Evolutionary conservation across 2,888 invertebrate species (phyloP), one percentile per base, ranked within the genome.

Genomic region (Thymelicus lineola): DNA sequence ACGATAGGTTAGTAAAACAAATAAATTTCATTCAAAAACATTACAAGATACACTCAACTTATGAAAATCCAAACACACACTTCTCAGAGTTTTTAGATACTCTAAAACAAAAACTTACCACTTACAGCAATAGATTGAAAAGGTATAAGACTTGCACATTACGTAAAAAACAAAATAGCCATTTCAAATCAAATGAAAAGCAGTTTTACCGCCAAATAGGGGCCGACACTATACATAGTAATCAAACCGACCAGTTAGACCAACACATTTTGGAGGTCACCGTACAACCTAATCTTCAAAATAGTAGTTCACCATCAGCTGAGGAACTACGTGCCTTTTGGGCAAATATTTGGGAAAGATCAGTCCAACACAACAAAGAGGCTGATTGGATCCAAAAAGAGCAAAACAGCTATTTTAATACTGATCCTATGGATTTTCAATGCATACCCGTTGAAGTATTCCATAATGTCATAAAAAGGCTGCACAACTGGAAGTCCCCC

Each of bases 41-140:
- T 10, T 63, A 63, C 15, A 63, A 63, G 38, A 50, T 36, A 9
- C 63, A 63, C 12, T n/a, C 63, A 9, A 63, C 38, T 6, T 17
- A 63, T 38, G 36, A 61, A 61, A 28, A 45, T 3, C 61, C 45
- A 4, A 61, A 61, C 28, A 61, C 14, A 46, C 20, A 61, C 7
- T 2, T 61, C 7, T 14, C 28, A 12, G 61, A 61, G 15, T 61
- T 61, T 63, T 38, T 50, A 53, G 50, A 50, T 7, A 63, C 50
- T 6, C 36, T 63, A 38, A 63, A 63, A 38, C 63, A 63, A 15
- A 63, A 63, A 35, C 38, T 63, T 5, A 53, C 46, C 20, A 63
- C 17, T 1, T 36, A 15, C 10, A 17, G 50, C 17, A 53, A 50
- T 38, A n/a, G 50, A 17, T 17, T 63, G 9, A 48, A 28, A 36